Base-by-base conservation (phyloP, 1,140 invertebrate species). In the Archegozetes longisetosus region DNA sequence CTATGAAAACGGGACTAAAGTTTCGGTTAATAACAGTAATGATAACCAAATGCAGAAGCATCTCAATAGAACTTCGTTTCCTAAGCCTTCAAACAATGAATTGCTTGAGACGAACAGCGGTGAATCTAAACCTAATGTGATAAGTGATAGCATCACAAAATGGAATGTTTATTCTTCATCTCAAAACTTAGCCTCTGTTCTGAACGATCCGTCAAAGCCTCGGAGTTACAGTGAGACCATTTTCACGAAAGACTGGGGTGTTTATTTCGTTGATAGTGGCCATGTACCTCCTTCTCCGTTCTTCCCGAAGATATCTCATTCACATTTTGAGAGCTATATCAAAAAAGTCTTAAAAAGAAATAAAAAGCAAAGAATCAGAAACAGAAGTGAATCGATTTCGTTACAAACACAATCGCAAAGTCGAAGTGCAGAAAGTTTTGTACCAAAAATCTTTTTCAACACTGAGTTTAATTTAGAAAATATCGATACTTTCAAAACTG, bases 241-340 rank as follows among this genome's bases (percentile, higher is more conserved):
- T 67, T 92, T 98, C 68, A 95, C 92, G 1, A 91, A 90, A 72
- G 93, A 90, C 63, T 98, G 95, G 95, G 94, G 95, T 47, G 91
- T 95, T 68, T 79, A 80, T 60, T 97, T 97, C 74, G 79, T 93
- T 6, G 90, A 94, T 9, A 84, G 83, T 65, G 72, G 76, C 25
- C 77, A 82, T 20, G 81, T 95, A 68, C 78, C 82, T 23, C 80
- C 81, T 58, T 85, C 85, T 65, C 79, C 82, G 1, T 84, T 85
- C 71, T 73, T 98, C 62, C 88, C 88, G 48, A 84, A 90, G 67
- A 83, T 96, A 26, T 82, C 79, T 1, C 79, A 81, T 66, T 77
- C 81, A 49, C 85, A 94, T 73, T 94, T 98, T 75, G 84, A 90
- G 64, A 75, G 78, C 46, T 98, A 97, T 73, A 73, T 93, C 64